phyloP scores from a whole-genome alignment of 2,113 vertebrate genomes.

The Gadus macrocephalus region DNA sequence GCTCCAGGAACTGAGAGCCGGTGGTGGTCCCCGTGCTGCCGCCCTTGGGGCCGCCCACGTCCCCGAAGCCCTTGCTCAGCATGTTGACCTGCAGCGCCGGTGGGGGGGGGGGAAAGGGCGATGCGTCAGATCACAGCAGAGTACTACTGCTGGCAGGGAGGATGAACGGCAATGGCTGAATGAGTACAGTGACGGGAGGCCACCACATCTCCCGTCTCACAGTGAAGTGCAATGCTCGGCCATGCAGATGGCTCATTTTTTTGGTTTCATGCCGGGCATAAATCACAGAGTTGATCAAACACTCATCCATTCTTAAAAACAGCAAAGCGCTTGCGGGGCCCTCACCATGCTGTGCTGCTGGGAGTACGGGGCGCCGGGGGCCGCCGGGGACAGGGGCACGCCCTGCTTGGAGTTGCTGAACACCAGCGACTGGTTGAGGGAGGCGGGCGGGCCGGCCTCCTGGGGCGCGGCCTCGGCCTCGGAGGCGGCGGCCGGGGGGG shows the following conservation, averaged over 20 bases:
- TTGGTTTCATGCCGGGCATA: too few species aligned
- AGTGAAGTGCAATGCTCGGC: too few species aligned
- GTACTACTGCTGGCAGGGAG: too few species aligned
- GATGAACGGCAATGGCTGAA: too few species aligned
- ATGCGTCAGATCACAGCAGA: not conserved
- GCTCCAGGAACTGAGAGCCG: constrained; percentile 95
- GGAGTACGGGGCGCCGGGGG: constrained; percentile 78
- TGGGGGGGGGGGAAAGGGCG: not conserved
- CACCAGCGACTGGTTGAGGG: constrained; percentile 89
- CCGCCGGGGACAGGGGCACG: constrained; percentile 76
- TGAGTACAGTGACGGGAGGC: too few species aligned
- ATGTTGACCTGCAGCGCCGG: constrained; percentile 83
- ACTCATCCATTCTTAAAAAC: too few species aligned
- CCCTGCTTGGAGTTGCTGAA: constrained; percentile 97
- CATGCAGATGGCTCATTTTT: too few species aligned
- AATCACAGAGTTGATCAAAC: too few species aligned
- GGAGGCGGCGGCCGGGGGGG: constrained; percentile 85
- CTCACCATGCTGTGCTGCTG: constrained; percentile 95
- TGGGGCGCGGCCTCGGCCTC: constrained; percentile 83
- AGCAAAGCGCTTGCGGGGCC: too few species aligned
- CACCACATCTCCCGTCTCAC: too few species aligned
- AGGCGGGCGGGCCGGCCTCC: constrained; percentile 82
- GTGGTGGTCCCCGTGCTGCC: constrained; percentile 78
- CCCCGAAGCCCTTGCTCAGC: constrained; percentile 90
- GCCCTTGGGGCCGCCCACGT: constrained; percentile 86